A percentile compares a stretch with the other conserved stretches of the same genome.
Conservation (phyloP, 2,888 invertebrate species). For the Macrosoma leucophasiata region DNA sequence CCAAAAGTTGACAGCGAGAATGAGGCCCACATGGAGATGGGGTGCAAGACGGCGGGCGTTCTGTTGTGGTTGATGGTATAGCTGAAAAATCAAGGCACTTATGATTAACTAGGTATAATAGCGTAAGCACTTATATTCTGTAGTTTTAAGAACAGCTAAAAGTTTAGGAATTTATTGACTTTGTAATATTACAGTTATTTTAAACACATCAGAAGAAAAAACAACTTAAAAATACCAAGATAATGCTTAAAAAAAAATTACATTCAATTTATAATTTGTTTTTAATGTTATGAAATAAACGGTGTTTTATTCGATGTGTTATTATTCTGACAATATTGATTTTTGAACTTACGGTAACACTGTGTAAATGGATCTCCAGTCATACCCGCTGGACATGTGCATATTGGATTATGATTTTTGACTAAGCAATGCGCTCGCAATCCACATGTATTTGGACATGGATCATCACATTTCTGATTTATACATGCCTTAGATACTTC, state of each 20-base stretch:
- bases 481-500: slow-evolving; percentile 87
- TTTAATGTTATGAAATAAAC: too few species aligned
- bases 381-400: slow-evolving; percentile 88
- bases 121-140: too few species aligned
- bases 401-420: slow-evolving; percentile 91
- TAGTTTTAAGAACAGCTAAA: too few species aligned
- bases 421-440: slow-evolving; percentile 87
- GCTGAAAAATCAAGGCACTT: slow-evolving; percentile 33
- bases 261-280: too few species aligned
- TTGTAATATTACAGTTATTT: too few species aligned
- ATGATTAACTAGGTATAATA: too few species aligned
- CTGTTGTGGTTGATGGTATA: slow-evolving; percentile 69
- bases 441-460: slow-evolving; percentile 92
- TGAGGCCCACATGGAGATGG: slow-evolving; percentile 92
- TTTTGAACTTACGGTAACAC: slow-evolving; percentile 86
- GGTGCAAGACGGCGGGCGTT: slow-evolving; percentile 83
- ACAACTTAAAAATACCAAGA: too few species aligned
- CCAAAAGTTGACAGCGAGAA: slow-evolving; percentile 84
- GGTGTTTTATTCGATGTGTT: too few species aligned
- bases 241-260: too few species aligned
- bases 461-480: slow-evolving; percentile 90
- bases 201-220: too few species aligned
- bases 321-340: too few species aligned
- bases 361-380: slow-evolving; percentile 91
- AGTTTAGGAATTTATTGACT: too few species aligned